Evolutionary conservation across 2,888 invertebrate species (phyloP), one percentile per base, ranked within the genome.

Genomic region (Salpingus planirostris): DNA sequence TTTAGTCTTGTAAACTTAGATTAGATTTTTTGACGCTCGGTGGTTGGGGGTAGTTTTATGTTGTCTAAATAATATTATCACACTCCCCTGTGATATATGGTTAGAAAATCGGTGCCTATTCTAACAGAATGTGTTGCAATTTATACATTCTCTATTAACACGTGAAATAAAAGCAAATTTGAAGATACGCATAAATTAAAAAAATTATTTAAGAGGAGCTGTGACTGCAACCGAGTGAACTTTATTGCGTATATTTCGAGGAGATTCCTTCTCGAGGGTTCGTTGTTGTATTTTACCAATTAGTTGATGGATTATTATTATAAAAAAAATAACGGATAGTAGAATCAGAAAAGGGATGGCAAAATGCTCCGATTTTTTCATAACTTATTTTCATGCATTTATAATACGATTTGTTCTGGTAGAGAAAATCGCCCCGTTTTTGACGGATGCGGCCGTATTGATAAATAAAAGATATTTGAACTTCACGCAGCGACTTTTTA

Each of bases 201-300:
- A 31, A 31, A 31, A 31, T 22, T 22, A 33, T 18, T 21, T 29
- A 18, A 38, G 49, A 49, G 60, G 59, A 61, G 63, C 63, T 63
- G 63, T 63, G 62, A 62, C 63, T 63, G 63, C 63, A 62, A 62
- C 59, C 48, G 50, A 52, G 49, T 43, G 44, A 42, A 27, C 24
- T 22, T n/a, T n/a, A n/a, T n/a, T n/a, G n/a, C n/a, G n/a, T n/a
- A n/a, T n/a, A n/a, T n/a, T n/a, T n/a, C n/a, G n/a, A n/a, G n/a
- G n/a, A n/a, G n/a, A n/a, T n/a, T n/a, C n/a, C n/a, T n/a, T n/a
- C n/a, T n/a, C n/a, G n/a, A n/a, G n/a, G n/a, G n/a, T n/a, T n/a
- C n/a, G n/a, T n/a, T n/a, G n/a, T n/a, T n/a, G n/a, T n/a, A n/a
- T n/a, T n/a, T n/a, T n/a, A n/a, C n/a, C n/a, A n/a, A n/a, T n/a